Evolutionary conservation across 2,797 vertebrate species (phyloP).

Genomic region (Pterois miles): DNA sequence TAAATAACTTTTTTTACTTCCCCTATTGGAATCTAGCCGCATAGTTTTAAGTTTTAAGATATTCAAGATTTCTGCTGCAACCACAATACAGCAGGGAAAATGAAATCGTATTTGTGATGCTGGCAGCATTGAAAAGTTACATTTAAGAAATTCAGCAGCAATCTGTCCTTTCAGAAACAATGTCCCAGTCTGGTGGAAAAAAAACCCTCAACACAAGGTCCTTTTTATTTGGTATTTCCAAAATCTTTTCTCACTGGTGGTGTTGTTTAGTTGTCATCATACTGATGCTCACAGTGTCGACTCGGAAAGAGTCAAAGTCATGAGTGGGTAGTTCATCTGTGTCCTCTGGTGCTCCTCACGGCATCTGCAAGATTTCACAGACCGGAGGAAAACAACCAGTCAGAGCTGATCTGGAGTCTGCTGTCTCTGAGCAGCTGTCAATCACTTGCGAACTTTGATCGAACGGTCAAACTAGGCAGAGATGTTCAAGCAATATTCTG

Average conservation of each 20-base stretch:
- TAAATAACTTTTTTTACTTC: background rate
- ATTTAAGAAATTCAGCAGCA: background rate
- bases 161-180: background rate
- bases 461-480: too few species aligned
- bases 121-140: background rate
- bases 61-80: background rate
- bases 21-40: background rate
- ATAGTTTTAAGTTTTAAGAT: background rate
- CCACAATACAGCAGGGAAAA: background rate
- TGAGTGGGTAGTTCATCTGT: too few species aligned
- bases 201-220: too few species aligned
- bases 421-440: too few species aligned
- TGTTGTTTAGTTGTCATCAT: background rate
- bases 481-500: too few species aligned
- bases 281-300: background rate
- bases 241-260: background rate
- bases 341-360: too few species aligned
- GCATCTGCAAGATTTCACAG: too few species aligned
- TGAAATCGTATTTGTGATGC: background rate
- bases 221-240: background rate
- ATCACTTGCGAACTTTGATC: too few species aligned
- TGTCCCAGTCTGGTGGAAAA: background rate
- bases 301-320: background rate
- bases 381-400: too few species aligned
- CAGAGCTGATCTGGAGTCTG: too few species aligned